Base-by-base conservation (phyloP, 2,888 invertebrate species). In the Chirona hameri region DNA sequence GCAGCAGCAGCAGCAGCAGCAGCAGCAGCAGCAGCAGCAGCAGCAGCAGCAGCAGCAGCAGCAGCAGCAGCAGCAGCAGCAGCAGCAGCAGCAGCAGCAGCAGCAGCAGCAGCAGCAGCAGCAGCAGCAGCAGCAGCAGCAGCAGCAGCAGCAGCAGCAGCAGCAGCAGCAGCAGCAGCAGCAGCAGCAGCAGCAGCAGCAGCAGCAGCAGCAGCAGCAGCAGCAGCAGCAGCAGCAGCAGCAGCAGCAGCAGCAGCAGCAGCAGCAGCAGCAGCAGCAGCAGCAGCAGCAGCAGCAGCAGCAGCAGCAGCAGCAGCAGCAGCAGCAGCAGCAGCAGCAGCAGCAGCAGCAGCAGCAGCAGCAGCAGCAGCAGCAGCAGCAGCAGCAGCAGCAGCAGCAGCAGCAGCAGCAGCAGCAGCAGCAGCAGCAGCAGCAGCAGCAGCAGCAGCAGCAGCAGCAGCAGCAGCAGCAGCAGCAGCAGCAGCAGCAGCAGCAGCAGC, bases 1-100 rank as follows among this genome's bases (percentile, higher is more conserved):
- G 81, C 81, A 80, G 81, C 81, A 80, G 81, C 81, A 80, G 81
- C 81, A 80, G 81, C 81, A 80, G 81, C 81, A 80, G 81, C 81
- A 80, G 81, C 81, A 80, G 81, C 81, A 80, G 81, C 81, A 80
- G 81, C 81, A 80, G 81, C 81, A 80, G 81, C 81, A 80, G 81
- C 81, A 80, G 81, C 81, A 80, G 81, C 81, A 80, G 81, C 81
- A 80, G 81, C 81, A 80, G 81, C 81, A 80, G 81, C 81, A 80
- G 81, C 81, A 80, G 81, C 81, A 80, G 81, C 81, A 80, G 81
- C 81, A 80, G 81, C 81, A 80, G 81, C 81, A 80, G 81, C 81
- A 80, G 81, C 81, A 80, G 81, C 81, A 80, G 81, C 81, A 80
- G 81, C 81, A 80, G 81, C 81, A 80, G 81, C 81, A 80, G 81